Conservation (phyloP, 2,113 vertebrate genomes). For the Cairina moschata region DNA sequence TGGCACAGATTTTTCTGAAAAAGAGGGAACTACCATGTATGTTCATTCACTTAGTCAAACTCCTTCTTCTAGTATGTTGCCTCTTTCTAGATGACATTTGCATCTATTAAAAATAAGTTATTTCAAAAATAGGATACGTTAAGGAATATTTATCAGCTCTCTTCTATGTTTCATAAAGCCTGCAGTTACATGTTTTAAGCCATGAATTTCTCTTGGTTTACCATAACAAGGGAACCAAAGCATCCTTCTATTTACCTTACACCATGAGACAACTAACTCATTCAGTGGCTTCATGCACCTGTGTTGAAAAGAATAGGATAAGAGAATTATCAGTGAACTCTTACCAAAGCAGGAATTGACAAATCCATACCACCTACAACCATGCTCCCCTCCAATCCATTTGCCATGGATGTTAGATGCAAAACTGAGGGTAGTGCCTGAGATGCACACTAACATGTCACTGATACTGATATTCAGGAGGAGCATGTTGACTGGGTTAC, state of each 20-base stretch:
- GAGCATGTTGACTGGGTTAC: conserved; percentile 90
- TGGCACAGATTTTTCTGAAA: neutral
- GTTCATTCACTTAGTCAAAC: neutral
- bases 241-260: neutral
- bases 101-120: neutral
- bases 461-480: conserved; percentile 91
- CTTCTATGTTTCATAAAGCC: neutral
- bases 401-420: conserved; percentile 83
- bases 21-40: neutral
- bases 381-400: conserved; percentile 85
- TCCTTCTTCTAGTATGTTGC: neutral
- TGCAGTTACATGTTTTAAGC: neutral
- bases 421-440: conserved; percentile 89
- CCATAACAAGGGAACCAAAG: neutral
- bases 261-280: neutral
- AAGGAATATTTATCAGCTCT: neutral
- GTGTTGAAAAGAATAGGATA: neutral
- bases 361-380: conserved; percentile 91
- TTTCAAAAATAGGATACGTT: neutral
- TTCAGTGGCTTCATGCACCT: neutral
- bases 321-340: neutral
- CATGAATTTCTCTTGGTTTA: neutral
- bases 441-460: conserved; percentile 90
- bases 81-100: neutral
- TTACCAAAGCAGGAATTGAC: conserved; percentile 93